A percentile compares a stretch with the other conserved stretches of the same genome.
These are phyloP conservation scores for Oryzias sinensis DNA, from an alignment of 2,797 vertebrate species.

Conservation along the genomic window DNA sequence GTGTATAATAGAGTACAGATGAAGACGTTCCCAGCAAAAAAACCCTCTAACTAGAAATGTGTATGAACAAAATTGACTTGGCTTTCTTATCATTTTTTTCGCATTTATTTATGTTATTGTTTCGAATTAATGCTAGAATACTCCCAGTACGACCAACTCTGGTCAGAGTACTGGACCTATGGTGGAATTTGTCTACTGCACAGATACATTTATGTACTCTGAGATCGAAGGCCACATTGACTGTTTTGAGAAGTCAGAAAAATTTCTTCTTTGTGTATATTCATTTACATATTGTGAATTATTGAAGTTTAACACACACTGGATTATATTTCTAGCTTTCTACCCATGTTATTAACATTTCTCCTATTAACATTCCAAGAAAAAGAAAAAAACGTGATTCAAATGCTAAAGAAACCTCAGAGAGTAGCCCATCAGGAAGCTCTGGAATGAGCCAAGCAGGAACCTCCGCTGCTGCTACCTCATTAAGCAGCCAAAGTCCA, in stretches of 20 bases:
- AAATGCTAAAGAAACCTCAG: not conserved
- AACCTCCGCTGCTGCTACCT: no score
- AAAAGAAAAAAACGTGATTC: not conserved
- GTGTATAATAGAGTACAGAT: no score
- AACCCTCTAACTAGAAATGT: not conserved
- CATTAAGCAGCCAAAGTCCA: no score
- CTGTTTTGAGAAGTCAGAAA: conserved; percentile 1
- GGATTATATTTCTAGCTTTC: not conserved
- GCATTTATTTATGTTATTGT: no score
- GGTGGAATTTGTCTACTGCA: conserved; percentile 1
- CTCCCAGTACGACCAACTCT: not conserved
- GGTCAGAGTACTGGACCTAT: not conserved
- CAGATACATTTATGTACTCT: not conserved
- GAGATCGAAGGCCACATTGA: conserved; percentile 1
- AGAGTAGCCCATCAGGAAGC: not conserved
- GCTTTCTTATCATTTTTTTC: no score
- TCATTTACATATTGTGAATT: not conserved
- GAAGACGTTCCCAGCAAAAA: no score
- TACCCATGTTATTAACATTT: not conserved
- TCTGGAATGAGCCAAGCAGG: no score
- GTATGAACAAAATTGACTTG: not conserved
- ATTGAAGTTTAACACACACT: not conserved
- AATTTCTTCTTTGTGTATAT: not conserved
- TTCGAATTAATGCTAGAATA: no score
- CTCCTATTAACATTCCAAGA: not conserved